Conservation (phyloP, 2,797 vertebrate species). For the Schizopygopsis malacanthus region DNA sequence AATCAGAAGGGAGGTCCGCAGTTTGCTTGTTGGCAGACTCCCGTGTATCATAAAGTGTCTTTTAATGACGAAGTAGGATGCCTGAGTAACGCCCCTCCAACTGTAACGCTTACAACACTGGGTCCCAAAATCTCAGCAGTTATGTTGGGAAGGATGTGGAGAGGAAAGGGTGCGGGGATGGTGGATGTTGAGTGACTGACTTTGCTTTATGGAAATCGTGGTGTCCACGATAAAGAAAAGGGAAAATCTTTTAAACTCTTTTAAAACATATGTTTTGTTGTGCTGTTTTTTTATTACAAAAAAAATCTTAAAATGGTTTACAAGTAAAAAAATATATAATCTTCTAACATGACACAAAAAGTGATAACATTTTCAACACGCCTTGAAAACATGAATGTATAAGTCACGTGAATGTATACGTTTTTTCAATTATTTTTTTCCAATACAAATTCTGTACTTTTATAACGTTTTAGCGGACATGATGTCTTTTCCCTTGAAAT, state of each 20-base stretch:
- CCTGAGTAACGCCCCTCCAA: slow-evolving; percentile 57
- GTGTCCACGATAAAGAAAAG: neutral
- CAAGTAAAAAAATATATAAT: neutral
- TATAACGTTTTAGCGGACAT: neutral
- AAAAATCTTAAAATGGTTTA: neutral
- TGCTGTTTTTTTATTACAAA: no score
- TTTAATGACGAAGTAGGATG: slow-evolving; percentile 76
- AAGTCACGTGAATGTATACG: no score
- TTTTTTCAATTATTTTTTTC: no score
- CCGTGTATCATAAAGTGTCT: slow-evolving; percentile 66
- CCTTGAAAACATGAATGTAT: neutral
- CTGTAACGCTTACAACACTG: neutral
- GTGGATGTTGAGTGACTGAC: neutral
- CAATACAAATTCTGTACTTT: neutral
- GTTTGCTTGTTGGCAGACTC: slow-evolving; percentile 66
- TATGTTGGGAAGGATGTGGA: slow-evolving; percentile 4
- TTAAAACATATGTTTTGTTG: neutral
- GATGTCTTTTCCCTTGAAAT: neutral
- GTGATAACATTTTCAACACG: neutral
- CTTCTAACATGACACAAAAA: neutral
- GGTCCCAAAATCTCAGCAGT: slow-evolving; percentile 7
- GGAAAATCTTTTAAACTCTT: neutral
- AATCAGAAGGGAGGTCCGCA: slow-evolving; percentile 63
- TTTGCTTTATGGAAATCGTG: neutral
- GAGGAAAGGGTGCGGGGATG: neutral